Evolutionary conservation across 2,113 vertebrate genomes (phyloP).

Genomic region (Melanostigma gelatinosum): DNA sequence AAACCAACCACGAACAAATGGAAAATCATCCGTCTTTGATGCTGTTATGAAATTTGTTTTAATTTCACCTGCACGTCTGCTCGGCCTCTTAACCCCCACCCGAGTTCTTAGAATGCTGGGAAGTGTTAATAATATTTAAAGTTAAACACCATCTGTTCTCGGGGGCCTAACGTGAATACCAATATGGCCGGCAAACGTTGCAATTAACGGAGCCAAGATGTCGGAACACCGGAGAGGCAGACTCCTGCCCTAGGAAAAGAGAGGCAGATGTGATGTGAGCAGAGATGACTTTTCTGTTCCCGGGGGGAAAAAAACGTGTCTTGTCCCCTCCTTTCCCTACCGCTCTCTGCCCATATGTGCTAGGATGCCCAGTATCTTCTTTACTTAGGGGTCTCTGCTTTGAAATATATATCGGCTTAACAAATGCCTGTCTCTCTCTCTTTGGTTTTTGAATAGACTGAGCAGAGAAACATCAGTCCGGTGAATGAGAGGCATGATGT

Average conservation of each 20-base stretch:
- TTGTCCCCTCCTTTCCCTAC: conserved; percentile 38
- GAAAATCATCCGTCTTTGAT: conserved; percentile 59
- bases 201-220: conserved; percentile 77
- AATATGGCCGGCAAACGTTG: conserved; percentile 65
- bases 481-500: conserved; percentile 57
- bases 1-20: conserved; percentile 17
- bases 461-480: conserved; percentile 55
- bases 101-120: conserved; percentile 46
- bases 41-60: conserved; percentile 58
- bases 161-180: conserved; percentile 61
- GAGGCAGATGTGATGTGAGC: conserved; percentile 74
- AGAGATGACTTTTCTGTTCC: conserved; percentile 61
- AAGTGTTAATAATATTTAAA: conserved; percentile 84
- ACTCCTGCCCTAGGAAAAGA: conserved; percentile 55
- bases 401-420: conserved; percentile 65
- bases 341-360: conserved; percentile 65
- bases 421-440: conserved; percentile 64
- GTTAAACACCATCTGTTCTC: conserved; percentile 82
- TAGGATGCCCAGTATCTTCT: conserved; percentile 62
- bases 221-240: conserved; percentile 50
- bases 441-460: conserved; percentile 57
- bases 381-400: conserved; percentile 57
- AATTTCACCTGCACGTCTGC: conserved; percentile 65
- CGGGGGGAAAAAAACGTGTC: conserved; percentile 3
- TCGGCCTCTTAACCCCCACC: conserved; percentile 46